These are phyloP conservation scores for Apomyelois bistriatella DNA, from an alignment of 2,888 invertebrate species.

Conservation along the genomic window DNA sequence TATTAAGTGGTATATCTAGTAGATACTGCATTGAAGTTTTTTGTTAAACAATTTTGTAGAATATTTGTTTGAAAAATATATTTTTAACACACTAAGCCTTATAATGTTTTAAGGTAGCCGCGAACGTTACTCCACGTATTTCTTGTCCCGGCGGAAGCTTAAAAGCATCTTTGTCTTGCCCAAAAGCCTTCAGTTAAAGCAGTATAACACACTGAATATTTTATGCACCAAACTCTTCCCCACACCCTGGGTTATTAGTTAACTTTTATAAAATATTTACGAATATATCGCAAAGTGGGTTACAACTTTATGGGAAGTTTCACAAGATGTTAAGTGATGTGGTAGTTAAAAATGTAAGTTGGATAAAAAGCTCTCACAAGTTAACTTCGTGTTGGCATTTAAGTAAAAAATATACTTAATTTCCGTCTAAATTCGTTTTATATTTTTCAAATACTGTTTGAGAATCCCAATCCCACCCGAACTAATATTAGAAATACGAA, in stretches of 20 bases:
- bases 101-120: neutral
- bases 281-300: slow-evolving; percentile 10
- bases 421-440: no score
- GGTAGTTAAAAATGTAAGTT: slow-evolving; percentile 1
- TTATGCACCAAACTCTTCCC: slow-evolving; percentile 49
- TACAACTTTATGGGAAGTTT: slow-evolving; percentile 7
- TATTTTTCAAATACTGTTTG: neutral
- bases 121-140: slow-evolving; percentile 32
- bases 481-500: no score
- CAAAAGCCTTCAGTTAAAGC: slow-evolving; percentile 67
- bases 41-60: neutral
- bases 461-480: no score
- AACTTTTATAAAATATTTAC: slow-evolving; percentile 19
- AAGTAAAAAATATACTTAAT: no score
- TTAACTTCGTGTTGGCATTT: neutral
- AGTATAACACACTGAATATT: slow-evolving; percentile 67
- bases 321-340: neutral
- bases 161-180: slow-evolving; percentile 77
- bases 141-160: slow-evolving; percentile 50
- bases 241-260: slow-evolving; percentile 43
- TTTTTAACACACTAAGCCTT: neutral
- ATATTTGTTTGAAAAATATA: neutral
- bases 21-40: neutral
- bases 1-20: neutral
- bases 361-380: neutral